Percentiles rank a stretch among this genome's conserved stretches.
These are phyloP conservation scores for Lophius piscatorius DNA, from an alignment of 2,113 vertebrate species.

Conservation along the genomic window DNA sequence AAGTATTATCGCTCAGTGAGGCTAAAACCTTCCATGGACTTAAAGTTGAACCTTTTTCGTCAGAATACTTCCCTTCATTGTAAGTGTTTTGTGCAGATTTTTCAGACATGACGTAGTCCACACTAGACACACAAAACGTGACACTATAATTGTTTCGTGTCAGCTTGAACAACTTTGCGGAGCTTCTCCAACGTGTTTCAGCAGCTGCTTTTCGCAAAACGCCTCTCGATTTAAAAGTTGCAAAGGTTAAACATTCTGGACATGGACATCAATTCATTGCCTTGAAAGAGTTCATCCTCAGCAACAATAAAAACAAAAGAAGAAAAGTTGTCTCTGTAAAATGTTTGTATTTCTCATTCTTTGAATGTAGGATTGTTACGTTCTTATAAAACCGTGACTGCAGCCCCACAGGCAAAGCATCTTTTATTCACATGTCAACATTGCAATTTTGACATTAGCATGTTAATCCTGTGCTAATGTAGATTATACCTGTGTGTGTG, in stretches of 20 bases:
- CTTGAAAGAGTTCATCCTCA: slow-evolving; percentile 25
- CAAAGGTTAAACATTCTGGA: slow-evolving; percentile 20
- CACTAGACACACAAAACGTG: slow-evolving; percentile 1
- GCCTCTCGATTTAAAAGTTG: slow-evolving; percentile 18
- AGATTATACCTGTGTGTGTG: not conserved
- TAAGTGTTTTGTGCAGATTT: slow-evolving; percentile 16
- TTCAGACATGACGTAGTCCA: not conserved
- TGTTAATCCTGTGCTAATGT: not conserved
- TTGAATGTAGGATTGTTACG: not conserved
- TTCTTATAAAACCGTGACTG: not conserved
- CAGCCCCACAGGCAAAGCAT: not conserved
- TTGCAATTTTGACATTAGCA: not conserved
- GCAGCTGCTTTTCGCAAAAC: slow-evolving; percentile 41
- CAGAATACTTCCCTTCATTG: slow-evolving; percentile 5
- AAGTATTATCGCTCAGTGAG: slow-evolving; percentile 67
- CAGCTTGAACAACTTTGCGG: slow-evolving; percentile 1
- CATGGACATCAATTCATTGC: slow-evolving; percentile 38
- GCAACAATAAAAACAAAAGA: no score
- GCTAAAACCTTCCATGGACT: slow-evolving; percentile 18
- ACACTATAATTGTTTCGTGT: slow-evolving; percentile 1
- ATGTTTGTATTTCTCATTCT: not conserved
- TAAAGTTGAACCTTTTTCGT: slow-evolving; percentile 31
- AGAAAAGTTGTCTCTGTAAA: slow-evolving; percentile 38
- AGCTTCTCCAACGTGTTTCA: slow-evolving; percentile 49
- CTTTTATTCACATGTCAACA: slow-evolving; percentile 35